Conservation (phyloP, 2,113 vertebrate species). For the Perca schrenkii region DNA sequence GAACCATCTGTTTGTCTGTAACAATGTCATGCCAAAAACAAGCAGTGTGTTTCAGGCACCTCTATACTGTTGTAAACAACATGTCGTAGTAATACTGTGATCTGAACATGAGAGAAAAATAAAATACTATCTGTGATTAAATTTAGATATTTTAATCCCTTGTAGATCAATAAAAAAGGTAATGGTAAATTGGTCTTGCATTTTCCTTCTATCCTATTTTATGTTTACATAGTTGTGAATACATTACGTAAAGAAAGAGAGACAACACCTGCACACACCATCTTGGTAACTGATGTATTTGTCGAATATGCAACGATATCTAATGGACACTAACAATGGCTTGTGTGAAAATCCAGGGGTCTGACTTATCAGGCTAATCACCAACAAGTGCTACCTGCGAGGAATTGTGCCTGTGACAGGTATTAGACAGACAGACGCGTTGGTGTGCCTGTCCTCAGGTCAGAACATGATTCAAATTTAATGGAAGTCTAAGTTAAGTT, state of each 20-base stretch:
- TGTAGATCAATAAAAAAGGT: not conserved
- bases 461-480: slow-evolving; percentile 50
- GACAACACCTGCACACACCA: not conserved
- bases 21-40: too few relatives aligned
- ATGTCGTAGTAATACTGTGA: not conserved
- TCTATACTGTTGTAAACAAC: not conserved
- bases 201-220: not conserved
- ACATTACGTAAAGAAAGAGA: not conserved
- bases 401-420: slow-evolving; percentile 27
- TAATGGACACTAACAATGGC: slow-evolving; percentile 13
- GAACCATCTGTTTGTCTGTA: not conserved
- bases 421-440: slow-evolving; percentile 37
- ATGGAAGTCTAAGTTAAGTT: slow-evolving; percentile 35
- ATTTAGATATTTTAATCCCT: not conserved
- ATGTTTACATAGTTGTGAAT: slow-evolving; percentile 19
- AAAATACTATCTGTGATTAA: not conserved
- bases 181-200: not conserved
- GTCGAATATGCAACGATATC: not conserved
- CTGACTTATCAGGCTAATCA: not conserved
- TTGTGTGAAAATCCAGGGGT: slow-evolving; percentile 21
- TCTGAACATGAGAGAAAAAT: not conserved
- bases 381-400: slow-evolving; percentile 11
- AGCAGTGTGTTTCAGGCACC: too few relatives aligned
- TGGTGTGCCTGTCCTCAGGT: slow-evolving; percentile 46
- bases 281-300: slow-evolving; percentile 13